Evolutionary conservation across 2,888 invertebrate genomes (phyloP).

Genomic region (Chloroclystis v-ata): DNA sequence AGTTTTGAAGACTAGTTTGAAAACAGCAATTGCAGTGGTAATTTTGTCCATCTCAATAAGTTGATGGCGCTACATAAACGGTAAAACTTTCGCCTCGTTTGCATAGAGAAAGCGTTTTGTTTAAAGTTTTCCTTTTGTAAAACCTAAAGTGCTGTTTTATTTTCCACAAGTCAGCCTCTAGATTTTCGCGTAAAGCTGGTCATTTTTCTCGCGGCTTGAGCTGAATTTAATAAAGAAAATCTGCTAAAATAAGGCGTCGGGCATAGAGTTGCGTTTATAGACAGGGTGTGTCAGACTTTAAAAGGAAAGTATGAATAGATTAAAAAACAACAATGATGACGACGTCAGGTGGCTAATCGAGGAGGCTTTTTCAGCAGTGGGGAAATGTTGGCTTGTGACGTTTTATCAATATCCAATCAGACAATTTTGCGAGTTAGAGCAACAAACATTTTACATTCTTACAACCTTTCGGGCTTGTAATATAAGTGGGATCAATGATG

Average conservation of each 20-base stretch:
- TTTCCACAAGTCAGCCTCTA: slow-evolving; percentile 42
- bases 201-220: slow-evolving; percentile 35
- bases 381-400: no score
- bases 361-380: no score
- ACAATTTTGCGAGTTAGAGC: no score
- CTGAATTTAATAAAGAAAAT: slow-evolving; percentile 50
- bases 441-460: no score
- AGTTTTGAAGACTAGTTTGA: no score
- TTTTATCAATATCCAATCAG: no score
- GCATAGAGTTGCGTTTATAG: slow-evolving; percentile 27
- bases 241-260: slow-evolving; percentile 28
- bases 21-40: no score
- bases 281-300: neutral
- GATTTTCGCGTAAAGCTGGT: slow-evolving; percentile 34
- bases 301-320: neutral
- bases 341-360: no score
- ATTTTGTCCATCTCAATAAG: neutral
- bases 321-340: no score
- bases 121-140: slow-evolving; percentile 59
- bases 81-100: slow-evolving; percentile 63
- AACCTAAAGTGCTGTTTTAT: slow-evolving; percentile 57
- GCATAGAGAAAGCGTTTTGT: slow-evolving; percentile 68
- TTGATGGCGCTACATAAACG: slow-evolving; percentile 13
- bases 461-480: no score
- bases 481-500: no score